Percentiles rank a stretch among this genome's conserved stretches.
phyloP scores from a whole-genome alignment of 2,113 vertebrate species.

The Tympanuchus pallidicinctus region DNA sequence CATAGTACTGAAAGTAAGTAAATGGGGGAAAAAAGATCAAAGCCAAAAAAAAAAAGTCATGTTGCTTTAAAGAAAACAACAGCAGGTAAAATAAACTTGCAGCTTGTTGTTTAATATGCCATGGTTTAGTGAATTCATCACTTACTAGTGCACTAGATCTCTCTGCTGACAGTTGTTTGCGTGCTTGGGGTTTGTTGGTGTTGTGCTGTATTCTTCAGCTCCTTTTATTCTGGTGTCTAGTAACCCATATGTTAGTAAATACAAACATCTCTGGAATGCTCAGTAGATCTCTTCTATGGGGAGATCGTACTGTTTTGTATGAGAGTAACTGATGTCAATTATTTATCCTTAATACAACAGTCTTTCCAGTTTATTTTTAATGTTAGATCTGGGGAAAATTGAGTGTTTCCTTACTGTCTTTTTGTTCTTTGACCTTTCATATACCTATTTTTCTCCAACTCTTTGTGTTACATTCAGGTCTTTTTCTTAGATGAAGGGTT shows the following conservation, averaged over 20 bases:
- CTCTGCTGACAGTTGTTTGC: not conserved
- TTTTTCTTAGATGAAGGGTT: not conserved
- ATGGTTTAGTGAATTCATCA: not conserved
- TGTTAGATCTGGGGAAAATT: not conserved
- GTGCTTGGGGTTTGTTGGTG: not conserved
- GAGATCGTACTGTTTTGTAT: not conserved
- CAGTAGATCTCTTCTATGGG: not conserved
- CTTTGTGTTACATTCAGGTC: not conserved
- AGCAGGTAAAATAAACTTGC: slow-evolving; percentile 63
- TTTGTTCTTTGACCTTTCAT: not conserved
- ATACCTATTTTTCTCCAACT: not conserved
- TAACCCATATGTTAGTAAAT: not conserved
- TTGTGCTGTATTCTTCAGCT: not conserved
- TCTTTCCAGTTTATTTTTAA: not conserved
- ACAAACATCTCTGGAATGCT: not conserved
- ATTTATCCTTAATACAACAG: not conserved
- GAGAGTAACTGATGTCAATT: not conserved
- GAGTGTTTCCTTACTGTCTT: not conserved
- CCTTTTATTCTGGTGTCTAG: not conserved
- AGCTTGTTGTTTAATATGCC: not conserved
- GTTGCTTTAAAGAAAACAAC: slow-evolving; percentile 64
- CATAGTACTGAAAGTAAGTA: slow-evolving; percentile 80
- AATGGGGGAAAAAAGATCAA: slow-evolving; percentile 40
- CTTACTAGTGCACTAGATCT: not conserved
- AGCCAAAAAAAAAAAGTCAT: not conserved